Base-by-base conservation (phyloP, 2,888 invertebrate species). In the Apodemia zela region DNA sequence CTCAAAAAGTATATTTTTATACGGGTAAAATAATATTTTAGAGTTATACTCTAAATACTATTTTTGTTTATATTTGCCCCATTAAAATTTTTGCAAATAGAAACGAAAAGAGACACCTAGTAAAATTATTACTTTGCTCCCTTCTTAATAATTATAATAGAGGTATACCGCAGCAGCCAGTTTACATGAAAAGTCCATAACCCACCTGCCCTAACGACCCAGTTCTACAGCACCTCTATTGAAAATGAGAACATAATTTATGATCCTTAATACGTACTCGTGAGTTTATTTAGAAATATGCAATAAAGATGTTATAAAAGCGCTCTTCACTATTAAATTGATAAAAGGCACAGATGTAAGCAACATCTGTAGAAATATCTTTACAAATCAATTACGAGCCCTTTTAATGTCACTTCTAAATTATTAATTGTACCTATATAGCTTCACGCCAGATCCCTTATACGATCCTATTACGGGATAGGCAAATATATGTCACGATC, bases 191-290 rank as follows among this genome's bases (percentile, higher is more conserved):
- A 59, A 60, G 58, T 59, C 35, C 67, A 61, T 42, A 64, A 63
- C 66, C 69, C 68, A 69, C 71, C 72, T 71, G 70, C 70, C 67
- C 65, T 65, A 63, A 67, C 69, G 71, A 73, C 72, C 73, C 66
- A 69, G 69, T 72, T 73, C 65, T 66, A 65, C 62, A 65, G 67
- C 66, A 66, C 68, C 67, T 66, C 71, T 68, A 72, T 71, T 72
- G 72, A 72, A 70, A 72, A 69, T 65, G 68, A 65, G 70, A 70
- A 70, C 68, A 65, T 70, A 69, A 71, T 70, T 72, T 71, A 72
- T 69, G 67, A 71, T 71, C 67, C 66, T 66, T 71, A 69, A 71
- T 71, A 71, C 71, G 65, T 63, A 69, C 66, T 68, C 66, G 68
- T 68, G 45, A 42, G 62, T 59, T 64, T 59, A 61, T 61, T 64